These are phyloP conservation scores for Channa striata DNA, from an alignment of 2,797 vertebrate genomes.

Conservation along the genomic window DNA sequence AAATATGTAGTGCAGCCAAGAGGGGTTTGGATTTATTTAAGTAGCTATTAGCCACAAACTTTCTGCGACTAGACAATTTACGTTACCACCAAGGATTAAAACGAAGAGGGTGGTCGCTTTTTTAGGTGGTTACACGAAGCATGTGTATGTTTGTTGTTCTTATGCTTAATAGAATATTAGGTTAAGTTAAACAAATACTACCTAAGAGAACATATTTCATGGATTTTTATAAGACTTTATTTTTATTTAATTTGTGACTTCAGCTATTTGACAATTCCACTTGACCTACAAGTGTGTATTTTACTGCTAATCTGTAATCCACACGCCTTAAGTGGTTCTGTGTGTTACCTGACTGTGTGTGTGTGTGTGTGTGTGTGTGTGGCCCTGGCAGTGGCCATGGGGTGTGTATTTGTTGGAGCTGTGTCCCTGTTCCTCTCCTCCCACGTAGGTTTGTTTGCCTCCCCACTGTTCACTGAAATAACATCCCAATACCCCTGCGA, in stretches of 20 bases:
- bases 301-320: conserved; percentile 29
- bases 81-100: neutral
- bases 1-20: conserved; percentile 1
- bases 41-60: conserved; percentile 14
- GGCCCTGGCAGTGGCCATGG: conserved; percentile 61
- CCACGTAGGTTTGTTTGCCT: conserved; percentile 52
- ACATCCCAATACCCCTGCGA: conserved; percentile 63
- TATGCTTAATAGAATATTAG: neutral
- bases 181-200: conserved; percentile 10
- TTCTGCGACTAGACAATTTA: conserved; percentile 2
- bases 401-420: conserved; percentile 61
- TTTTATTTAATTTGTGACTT: neutral
- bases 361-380: conserved; percentile 48
- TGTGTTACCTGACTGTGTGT: conserved; percentile 34
- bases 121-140: neutral
- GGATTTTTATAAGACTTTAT: too few relatives aligned
- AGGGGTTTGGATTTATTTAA: conserved; percentile 36
- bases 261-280: neutral
- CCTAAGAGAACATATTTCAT: neutral
- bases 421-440: conserved; percentile 43
- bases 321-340: conserved; percentile 47
- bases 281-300: conserved; percentile 11
- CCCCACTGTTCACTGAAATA: conserved; percentile 66
- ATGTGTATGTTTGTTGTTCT: neutral
- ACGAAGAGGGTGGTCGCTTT: neutral